Evolutionary conservation across 2,888 invertebrate genomes (phyloP), one percentile per base, ranked within the genome.

Genomic region (Nomada ferruginata): DNA sequence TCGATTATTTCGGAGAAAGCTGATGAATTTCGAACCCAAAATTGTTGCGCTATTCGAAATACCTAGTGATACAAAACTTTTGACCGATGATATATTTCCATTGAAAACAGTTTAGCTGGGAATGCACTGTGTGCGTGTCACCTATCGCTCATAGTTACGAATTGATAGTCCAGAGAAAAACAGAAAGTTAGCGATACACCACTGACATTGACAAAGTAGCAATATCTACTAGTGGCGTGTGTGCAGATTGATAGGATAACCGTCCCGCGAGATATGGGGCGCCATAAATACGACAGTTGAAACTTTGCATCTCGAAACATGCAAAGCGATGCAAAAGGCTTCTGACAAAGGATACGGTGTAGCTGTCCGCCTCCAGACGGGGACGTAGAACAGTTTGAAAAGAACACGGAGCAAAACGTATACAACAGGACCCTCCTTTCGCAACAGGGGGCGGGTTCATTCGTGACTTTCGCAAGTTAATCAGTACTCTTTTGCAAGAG

Each of bases 391-490:
- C 63, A 60, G 64, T 70, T 74, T 76, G 70, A 68, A 79, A 87
- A 85, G 85, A 87, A 85, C 70, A 63, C 55, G 69, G 23, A 61
- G 76, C 63, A 59, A 77, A 83, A 77, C 75, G 83, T 74, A 72
- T 50, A 64, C 55, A 74, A 69, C 64, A 75, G 68, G 52, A 55
- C 11, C 55, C 59, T 69, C 36, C 75, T 66, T 65, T 80, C 64
- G 68, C 76, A 36, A 64, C 42, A 29, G 52, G 64, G 71, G 79
- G 78, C 59, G 76, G 82, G 72, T 82, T 88, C 85, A 87, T 88
- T 90, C 85, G 87, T 85, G 89, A 90, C 88, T 90, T 85, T 88
- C 78, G 87, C 83, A 85, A 90, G 90, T 90, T 91, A 91, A 90
- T 91, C 90, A 91, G 90, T 86, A 89, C 89, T 88, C 87, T 90